Conservation (phyloP, 2,888 invertebrate genomes). For the Epinotia brunnichana region DNA sequence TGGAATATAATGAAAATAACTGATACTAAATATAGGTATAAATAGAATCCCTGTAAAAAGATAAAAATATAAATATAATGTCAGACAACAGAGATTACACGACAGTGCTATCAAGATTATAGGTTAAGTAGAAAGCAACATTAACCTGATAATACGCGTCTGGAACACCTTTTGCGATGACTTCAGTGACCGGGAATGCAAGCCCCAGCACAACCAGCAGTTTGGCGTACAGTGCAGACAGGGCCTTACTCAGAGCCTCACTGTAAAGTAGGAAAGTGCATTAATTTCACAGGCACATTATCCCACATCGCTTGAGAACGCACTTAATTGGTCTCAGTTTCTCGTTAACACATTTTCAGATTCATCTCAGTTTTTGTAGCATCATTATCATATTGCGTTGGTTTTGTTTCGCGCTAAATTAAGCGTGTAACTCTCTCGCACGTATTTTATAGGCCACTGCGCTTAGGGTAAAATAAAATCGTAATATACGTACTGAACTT, state of each 20-base stretch:
- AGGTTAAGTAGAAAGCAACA: neutral
- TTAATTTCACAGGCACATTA: neutral
- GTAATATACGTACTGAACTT: neutral
- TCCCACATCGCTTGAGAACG: neutral
- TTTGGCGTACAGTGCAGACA: conserved; percentile 93
- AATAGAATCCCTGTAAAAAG: conserved; percentile 88
- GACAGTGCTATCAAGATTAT: neutral
- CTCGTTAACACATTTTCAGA: conserved; percentile 18
- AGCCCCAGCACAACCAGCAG: conserved; percentile 92
- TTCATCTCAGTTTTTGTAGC: conserved; percentile 34
- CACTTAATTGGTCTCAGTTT: conserved; percentile 18
- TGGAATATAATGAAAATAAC: conserved; percentile 90
- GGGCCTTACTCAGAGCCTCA: conserved; percentile 88
- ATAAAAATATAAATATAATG: neutral
- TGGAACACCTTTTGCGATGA: conserved; percentile 90
- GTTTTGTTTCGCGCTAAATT: conserved; percentile 20
- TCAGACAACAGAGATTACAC: neutral
- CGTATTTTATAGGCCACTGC: conserved; percentile 29
- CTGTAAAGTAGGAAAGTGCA: conserved; percentile 66
- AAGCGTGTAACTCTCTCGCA: conserved; percentile 21
- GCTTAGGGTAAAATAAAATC: conserved; percentile 28
- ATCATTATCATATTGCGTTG: conserved; percentile 28
- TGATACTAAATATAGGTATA: conserved; percentile 91
- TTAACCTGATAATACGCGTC: conserved; percentile 88
- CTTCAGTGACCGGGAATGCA: conserved; percentile 94